Percentiles rank a stretch among this genome's conserved stretches.
Conservation (phyloP, 2,888 invertebrate species). For the Hydriomena furcata region DNA sequence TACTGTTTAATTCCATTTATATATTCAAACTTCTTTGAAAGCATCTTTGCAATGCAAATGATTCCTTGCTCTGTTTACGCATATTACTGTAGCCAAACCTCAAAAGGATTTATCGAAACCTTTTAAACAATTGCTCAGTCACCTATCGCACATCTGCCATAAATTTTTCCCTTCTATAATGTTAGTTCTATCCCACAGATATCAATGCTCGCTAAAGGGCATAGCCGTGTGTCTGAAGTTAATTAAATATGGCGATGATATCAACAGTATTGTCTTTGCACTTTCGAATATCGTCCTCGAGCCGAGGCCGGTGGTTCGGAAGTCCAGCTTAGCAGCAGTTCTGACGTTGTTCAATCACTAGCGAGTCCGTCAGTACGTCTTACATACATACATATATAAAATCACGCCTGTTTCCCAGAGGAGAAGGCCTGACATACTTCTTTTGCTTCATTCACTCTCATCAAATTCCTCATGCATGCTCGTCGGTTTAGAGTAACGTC, state of each 20-base stretch:
- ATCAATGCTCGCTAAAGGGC: constrained; percentile 20
- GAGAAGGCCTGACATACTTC: too few species aligned
- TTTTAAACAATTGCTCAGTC: not conserved
- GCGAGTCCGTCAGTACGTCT: too few species aligned
- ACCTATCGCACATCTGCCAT: constrained; percentile 20
- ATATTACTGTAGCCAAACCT: too few species aligned
- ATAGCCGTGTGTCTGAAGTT: constrained; percentile 42
- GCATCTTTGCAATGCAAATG: not conserved
- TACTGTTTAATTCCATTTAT: too few species aligned
- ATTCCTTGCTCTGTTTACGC: not conserved
- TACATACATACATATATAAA: too few species aligned
- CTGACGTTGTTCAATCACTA: too few species aligned
- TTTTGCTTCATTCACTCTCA: too few species aligned
- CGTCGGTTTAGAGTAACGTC: too few species aligned
- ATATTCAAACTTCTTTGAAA: too few species aligned
- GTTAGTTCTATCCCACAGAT: constrained; percentile 33
- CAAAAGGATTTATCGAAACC: too few species aligned
- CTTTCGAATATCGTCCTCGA: constrained; percentile 62
- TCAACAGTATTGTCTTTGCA: constrained; percentile 51
- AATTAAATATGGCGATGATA: constrained; percentile 57
- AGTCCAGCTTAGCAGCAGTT: constrained; percentile 23
- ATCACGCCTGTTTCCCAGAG: too few species aligned
- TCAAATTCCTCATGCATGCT: too few species aligned
- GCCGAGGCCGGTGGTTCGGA: constrained; percentile 49
- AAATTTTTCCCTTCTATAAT: constrained; percentile 29